Evolutionary conservation across 2,888 invertebrate species (phyloP), one percentile per base, ranked within the genome.

Genomic region (Nymphalis c-album): DNA sequence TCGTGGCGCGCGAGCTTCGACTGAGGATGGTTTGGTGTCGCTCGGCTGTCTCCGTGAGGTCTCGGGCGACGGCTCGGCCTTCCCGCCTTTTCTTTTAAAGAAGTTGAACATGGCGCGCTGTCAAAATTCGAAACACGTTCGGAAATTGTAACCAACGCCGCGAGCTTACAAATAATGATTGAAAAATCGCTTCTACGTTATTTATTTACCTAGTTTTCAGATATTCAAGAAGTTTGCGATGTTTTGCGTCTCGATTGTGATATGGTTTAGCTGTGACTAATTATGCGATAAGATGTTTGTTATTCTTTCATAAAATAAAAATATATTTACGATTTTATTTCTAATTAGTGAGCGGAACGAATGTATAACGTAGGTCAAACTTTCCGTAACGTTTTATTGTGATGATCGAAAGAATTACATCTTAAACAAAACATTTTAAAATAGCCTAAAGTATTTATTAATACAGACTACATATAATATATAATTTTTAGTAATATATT

Each of bases 31-130:
- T 60, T 76, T 75, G 64, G 74, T 76, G 75, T 63, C 53, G 53
- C 53, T 85, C 86, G 88, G 80, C 65, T 73, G 75, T 74, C 75
- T 78, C 59, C 71, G 71, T 45, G 71, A 16, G 18, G 50, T 31
- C 48, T 71, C 71, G 71, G 71, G 67, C 48, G 69, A 64, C 69
- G 74, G 71, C 73, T 88, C 87, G 85, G 81, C 84, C 83, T 90
- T 91, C 84, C 86, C 88, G 86, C 85, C 81, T 84, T 85, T 90
- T 77, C 87, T 84, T 83, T 91, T 91, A 82, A 92, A 91, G 84
- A 92, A 90, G 77, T 85, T 89, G 80, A 92, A 92, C 91, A 92
- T 92, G 78, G 84, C 82, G 77, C 73, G 62, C 75, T 78, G 76
- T 79, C 78, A 77, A 71, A 68, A 70, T n/a, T 73, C 77, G 76